These are phyloP conservation scores for Cyanoramphus novaezelandiae DNA, from an alignment of 2,113 vertebrate species.

Conservation along the genomic window DNA sequence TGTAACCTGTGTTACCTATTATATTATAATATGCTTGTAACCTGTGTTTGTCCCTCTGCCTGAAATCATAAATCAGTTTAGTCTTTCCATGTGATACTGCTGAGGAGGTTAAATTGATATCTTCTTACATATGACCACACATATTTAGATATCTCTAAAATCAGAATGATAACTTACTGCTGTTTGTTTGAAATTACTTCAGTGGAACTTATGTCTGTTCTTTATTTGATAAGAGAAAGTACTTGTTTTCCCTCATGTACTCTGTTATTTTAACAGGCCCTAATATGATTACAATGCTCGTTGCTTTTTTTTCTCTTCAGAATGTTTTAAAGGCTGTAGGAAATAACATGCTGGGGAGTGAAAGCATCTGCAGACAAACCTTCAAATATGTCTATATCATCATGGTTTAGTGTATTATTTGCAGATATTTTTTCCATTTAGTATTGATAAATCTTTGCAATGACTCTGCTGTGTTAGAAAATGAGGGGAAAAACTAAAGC, in stretches of 20 bases:
- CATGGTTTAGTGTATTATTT: background rate
- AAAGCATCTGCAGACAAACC: background rate
- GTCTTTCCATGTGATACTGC: background rate
- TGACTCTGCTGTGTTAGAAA: background rate
- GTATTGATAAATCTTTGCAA: background rate
- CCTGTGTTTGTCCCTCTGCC: background rate
- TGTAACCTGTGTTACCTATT: background rate
- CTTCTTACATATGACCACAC: background rate
- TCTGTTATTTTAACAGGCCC: background rate
- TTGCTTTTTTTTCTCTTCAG: background rate
- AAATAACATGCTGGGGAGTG: background rate
- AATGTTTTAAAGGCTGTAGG: background rate
- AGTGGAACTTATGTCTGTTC: background rate
- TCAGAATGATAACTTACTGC: background rate
- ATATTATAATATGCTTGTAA: background rate
- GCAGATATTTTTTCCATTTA: background rate
- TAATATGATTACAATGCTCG: background rate
- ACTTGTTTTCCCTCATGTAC: background rate
- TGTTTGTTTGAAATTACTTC: background rate
- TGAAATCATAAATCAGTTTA: background rate
- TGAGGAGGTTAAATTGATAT: background rate
- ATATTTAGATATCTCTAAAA: background rate
- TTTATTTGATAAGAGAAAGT: background rate
- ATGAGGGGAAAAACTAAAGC: accelerated
- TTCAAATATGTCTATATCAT: background rate